Evolutionary conservation across 2,113 vertebrate genomes (phyloP).

Genomic region (Microcebus jonahi): DNA sequence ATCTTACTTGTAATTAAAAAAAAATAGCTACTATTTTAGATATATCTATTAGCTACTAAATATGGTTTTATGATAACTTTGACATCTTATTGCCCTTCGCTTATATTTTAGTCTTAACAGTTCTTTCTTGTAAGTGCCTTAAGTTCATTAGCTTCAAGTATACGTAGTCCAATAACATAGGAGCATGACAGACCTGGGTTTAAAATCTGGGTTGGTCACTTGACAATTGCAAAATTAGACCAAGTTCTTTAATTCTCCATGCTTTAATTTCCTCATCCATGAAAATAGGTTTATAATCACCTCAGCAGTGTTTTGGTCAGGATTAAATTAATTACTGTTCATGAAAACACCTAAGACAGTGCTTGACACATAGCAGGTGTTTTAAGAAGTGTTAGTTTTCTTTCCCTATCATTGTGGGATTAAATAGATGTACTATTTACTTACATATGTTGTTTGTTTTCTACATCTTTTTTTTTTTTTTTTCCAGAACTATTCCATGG

Average conservation of each 20-base stretch:
- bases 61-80: background rate
- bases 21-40: background rate
- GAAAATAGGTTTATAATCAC: background rate
- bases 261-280: background rate
- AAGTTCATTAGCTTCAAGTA: constrained; percentile 34
- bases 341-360: constrained; percentile 46
- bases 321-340: background rate
- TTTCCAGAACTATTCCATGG: constrained; percentile 97
- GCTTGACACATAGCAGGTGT: constrained; percentile 18
- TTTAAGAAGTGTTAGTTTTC: constrained; percentile 52
- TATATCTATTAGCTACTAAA: background rate
- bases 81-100: background rate
- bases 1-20: background rate
- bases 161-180: background rate
- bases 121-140: background rate
- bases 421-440: constrained; percentile 58
- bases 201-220: background rate
- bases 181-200: background rate
- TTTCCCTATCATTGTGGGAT: constrained; percentile 36
- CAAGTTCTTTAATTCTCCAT: constrained; percentile 15
- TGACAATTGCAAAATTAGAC: background rate
- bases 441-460: constrained; percentile 65
- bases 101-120: constrained; percentile 50
- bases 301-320: background rate
- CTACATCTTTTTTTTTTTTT: constrained; percentile 69